Evolutionary conservation across 2,113 vertebrate species (phyloP).

Genomic region (Zosterops borbonicus): DNA sequence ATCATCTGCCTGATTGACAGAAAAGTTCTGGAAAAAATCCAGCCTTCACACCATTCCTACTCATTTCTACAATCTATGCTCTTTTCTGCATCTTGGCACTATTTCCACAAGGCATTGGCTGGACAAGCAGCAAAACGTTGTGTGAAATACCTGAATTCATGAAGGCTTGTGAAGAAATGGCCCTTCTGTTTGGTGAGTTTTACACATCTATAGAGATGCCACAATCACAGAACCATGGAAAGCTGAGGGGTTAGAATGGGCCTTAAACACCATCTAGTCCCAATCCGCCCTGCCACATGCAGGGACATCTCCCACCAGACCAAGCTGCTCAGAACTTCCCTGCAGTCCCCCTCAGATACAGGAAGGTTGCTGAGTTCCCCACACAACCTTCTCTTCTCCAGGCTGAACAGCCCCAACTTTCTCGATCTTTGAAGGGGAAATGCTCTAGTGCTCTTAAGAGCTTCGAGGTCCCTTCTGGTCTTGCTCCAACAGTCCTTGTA

Average conservation of each 20-base stretch:
- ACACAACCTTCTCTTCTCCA: neutral
- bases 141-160: neutral
- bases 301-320: neutral
- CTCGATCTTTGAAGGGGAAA: rapidly evolving
- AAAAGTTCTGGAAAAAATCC: neutral
- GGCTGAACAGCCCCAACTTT: neutral
- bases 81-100: neutral
- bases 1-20: neutral
- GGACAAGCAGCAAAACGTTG: neutral
- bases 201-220: neutral
- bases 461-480: neutral
- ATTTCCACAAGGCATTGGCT: neutral
- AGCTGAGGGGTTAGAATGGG: neutral
- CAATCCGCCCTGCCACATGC: rapidly evolving
- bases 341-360: neutral
- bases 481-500: neutral
- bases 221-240: neutral
- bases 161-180: neutral
- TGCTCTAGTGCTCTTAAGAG: too few species aligned
- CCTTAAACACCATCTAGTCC: neutral
- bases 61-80: neutral
- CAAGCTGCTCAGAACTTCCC: neutral
- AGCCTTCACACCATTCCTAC: neutral
- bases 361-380: neutral
- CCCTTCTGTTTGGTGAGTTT: neutral